Base-by-base conservation (phyloP, 2,888 invertebrate species). In the Antitype chi region DNA sequence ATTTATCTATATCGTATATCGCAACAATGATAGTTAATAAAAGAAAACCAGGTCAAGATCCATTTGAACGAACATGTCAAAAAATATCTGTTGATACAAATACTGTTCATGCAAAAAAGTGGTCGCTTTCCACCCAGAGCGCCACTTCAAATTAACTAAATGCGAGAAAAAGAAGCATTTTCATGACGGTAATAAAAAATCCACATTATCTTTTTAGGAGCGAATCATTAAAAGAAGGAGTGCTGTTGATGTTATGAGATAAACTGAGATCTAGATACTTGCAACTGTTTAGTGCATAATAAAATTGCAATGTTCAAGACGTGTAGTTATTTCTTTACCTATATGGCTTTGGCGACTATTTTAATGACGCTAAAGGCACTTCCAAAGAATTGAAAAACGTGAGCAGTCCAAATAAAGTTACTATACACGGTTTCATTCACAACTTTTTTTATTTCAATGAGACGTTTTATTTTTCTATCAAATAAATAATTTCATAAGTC, bases 71-170 rank as follows among this genome's bases (percentile, higher is more conserved):
- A 7, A 13, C 62, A 7, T 47, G 17, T 43, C 43, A 38, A 74
- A 52, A 70, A 68, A 47, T 23, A 13, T 66, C 52, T 69, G 74
- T 43, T 52, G 47, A 60, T 57, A 68, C 47, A 68, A 75, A 72
- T 70, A 25, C 32, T 62, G 72, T 80, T 57, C 5, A 53, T 69
- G 47, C 52, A 71, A 85, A 82, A 59, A 68, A 71, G 62, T 80
- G 38, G 66, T 43, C 32, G 59, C 59, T 68, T 59, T 52, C 15
- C 47, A 49, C 52, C 15, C 47, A 32, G 53, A 38, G 32, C 52
- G 57, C n/a, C 52, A 49, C 32, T 74, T 71, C n/a, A 71, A 62
- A 82, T 71, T 69, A 77, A 71, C 57, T 43, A 74, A 77, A 73
- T 32, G 60, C 70, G 62, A 38, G 38, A 62, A 38, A 70, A 81